Evolutionary conservation across 2,797 vertebrate species (phyloP).

Genomic region (Poecilia picta): DNA sequence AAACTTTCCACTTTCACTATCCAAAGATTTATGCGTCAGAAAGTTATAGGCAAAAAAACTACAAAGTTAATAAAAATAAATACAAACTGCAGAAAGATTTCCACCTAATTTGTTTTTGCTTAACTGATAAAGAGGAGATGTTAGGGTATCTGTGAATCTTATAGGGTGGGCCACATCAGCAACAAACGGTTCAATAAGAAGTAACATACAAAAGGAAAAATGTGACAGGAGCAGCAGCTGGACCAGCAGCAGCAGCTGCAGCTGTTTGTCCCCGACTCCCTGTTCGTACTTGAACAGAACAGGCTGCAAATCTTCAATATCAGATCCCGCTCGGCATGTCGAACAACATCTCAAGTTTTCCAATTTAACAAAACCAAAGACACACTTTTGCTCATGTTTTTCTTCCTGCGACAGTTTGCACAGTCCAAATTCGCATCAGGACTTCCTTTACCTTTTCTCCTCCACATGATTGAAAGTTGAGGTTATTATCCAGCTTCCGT

Average conservation of each 20-base stretch:
- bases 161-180: background rate
- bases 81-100: background rate
- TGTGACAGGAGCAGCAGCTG: slow-evolving; percentile 21
- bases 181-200: background rate
- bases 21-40: too few species aligned
- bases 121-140: too few species aligned
- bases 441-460: slow-evolving; percentile 50
- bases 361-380: slow-evolving; percentile 56
- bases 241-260: slow-evolving; percentile 39
- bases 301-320: slow-evolving; percentile 48
- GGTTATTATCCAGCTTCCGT: slow-evolving; percentile 34
- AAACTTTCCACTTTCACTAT: too few species aligned
- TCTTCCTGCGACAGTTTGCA: slow-evolving; percentile 53
- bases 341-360: slow-evolving; percentile 23
- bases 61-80: background rate
- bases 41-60: background rate
- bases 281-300: slow-evolving; percentile 52
- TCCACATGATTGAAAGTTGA: slow-evolving; percentile 51
- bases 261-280: slow-evolving; percentile 34
- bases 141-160: background rate
- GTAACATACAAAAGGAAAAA: background rate
- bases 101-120: background rate
- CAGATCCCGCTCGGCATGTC: slow-evolving; percentile 65
- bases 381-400: slow-evolving; percentile 54
- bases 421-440: slow-evolving; percentile 55